Base-by-base conservation (phyloP, 2,797 vertebrate species). In the Malacoraja senta region DNA sequence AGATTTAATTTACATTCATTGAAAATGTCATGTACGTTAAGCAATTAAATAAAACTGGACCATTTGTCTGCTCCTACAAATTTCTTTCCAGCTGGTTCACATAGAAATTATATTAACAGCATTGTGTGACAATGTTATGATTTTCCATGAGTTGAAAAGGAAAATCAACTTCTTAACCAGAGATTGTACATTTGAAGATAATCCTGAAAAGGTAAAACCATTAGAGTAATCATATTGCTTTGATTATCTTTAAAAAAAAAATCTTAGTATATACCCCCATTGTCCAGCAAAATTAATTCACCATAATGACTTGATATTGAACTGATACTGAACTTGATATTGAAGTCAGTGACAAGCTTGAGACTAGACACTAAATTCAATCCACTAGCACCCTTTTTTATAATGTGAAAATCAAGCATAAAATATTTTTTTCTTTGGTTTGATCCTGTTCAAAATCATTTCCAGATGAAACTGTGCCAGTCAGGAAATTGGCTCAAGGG, bases 21-120 rank as follows among this genome's bases (percentile, higher is more conserved):
- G 96, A 96, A 95, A 96, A 96, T 97, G 96, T 97, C 96, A 94
- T 95, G 93, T 35, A 94, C 95, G 93, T 94, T 95, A 96, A 96
- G 97, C 97, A 98, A 98, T 98, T 98, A 98, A 96, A 96, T 95
- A 94, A 95, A 95, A 95, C 95, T 96, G 96, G 96, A 97, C 97
- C 96, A 88, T 95, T 96, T 95, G 95, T 95, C 95, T 95, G 95
- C 95, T 95, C 95, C 94, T 95, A 95, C 94, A 94, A 96, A 96
- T 96, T 96, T 96, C 95, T 96, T 96, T 96, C 94, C 95, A 95
- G 94, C 95, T 95, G 96, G 94, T 95, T 95, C 94, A 93, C 63
- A 86, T 93, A 95, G 95, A 93, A 94, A 92, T 92, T 17, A 76
- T 92, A 38, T 26, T 24, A 91, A 29, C 53, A 7, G 35, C 35